Percentiles rank a stretch among this genome's conserved stretches.
Conservation (phyloP, 2,797 vertebrate species). For the Gallinago stenura region DNA sequence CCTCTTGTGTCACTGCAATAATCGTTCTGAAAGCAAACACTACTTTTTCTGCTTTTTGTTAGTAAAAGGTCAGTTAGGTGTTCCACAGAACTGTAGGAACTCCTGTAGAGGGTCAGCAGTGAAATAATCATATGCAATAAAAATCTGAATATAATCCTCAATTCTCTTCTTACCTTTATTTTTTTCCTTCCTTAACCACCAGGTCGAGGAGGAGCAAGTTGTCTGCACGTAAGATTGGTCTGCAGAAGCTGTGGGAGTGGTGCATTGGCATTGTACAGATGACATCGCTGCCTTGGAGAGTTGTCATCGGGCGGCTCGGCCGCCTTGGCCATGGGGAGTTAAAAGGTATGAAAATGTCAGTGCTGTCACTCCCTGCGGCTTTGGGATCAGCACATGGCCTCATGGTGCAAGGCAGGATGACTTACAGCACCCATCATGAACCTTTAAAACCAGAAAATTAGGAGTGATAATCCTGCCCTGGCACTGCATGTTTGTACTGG, state of each 20-base stretch:
- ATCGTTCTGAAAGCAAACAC: background rate
- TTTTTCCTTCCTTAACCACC: background rate
- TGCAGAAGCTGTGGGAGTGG: constrained; percentile 98
- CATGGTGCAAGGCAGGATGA: background rate
- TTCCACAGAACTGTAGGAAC: background rate
- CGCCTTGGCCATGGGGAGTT: constrained; percentile 94
- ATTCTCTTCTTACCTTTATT: background rate
- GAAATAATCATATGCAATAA: background rate
- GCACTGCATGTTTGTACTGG: background rate
- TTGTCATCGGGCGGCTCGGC: constrained; percentile 95
- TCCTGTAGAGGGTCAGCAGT: background rate
- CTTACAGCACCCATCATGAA: background rate
- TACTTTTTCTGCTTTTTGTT: background rate
- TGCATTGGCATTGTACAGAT: constrained; percentile 95
- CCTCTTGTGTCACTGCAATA: background rate
- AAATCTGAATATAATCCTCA: background rate
- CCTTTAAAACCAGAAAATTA: background rate
- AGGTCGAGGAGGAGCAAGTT: constrained; percentile 92
- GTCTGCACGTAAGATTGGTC: constrained; percentile 92
- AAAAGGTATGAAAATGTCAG: constrained; percentile 83
- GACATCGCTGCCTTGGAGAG: constrained; percentile 97
- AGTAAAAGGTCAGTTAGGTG: background rate
- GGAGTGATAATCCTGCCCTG: background rate
- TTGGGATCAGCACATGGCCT: background rate
- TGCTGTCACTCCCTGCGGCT: background rate